Evolutionary conservation across 1,140 invertebrate genomes (phyloP).

Genomic region (Eumeta japonica): DNA sequence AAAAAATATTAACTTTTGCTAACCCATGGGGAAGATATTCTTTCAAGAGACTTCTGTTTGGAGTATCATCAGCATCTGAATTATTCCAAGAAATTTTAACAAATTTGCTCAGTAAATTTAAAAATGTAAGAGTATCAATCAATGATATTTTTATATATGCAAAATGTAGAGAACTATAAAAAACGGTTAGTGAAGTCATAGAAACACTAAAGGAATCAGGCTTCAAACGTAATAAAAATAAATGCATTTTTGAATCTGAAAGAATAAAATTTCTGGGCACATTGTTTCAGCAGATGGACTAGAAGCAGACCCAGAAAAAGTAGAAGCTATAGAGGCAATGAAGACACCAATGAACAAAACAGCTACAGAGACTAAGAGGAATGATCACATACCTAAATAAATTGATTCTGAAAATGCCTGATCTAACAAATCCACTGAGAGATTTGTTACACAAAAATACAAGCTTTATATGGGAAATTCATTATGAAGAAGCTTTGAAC

Average conservation of each 20-base stretch:
- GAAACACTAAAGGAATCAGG: background rate
- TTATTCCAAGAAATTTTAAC: too few species aligned
- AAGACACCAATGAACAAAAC: conserved; percentile 21
- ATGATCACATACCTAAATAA: conserved; percentile 39
- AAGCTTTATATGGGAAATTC: conserved; percentile 15
- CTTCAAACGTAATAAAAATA: conserved; percentile 13
- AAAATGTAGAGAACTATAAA: too few species aligned
- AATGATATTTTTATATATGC: too few species aligned
- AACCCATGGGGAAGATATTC: too few species aligned
- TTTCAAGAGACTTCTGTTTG: too few species aligned
- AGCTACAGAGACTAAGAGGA: conserved; percentile 32
- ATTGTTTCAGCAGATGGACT: conserved; percentile 34
- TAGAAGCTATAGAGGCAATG: conserved; percentile 29
- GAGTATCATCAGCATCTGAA: too few species aligned
- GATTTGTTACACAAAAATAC: conserved; percentile 20
- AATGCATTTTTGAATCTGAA: conserved; percentile 25
- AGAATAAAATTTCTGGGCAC: conserved; percentile 40
- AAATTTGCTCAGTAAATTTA: too few species aligned
- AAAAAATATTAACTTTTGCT: too few species aligned
- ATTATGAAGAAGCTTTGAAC: conserved; percentile 15
- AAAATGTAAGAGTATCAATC: too few species aligned
- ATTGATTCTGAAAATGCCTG: conserved; percentile 27
- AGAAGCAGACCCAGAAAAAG: conserved; percentile 31
- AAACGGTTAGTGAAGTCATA: too few species aligned
- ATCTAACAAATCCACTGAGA: conserved; percentile 17